Evolutionary conservation across 2,797 vertebrate species (phyloP), one percentile per base, ranked within the genome.

Genomic region (Pseudochromis fuscus): DNA sequence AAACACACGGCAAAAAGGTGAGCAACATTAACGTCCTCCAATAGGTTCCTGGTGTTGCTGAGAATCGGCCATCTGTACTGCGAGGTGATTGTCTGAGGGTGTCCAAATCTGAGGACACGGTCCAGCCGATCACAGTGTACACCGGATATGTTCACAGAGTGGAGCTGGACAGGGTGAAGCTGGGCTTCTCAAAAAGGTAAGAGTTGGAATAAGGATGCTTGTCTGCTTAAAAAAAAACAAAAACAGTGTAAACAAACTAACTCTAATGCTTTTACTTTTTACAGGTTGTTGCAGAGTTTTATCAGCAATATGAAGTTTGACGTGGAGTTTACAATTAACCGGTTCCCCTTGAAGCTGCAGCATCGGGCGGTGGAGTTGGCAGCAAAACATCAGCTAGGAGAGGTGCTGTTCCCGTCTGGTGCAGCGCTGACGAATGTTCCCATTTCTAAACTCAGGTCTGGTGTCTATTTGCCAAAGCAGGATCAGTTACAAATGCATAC

Each of bases 321-420:
- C 0, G 96, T 99, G 85, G 95, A 95, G 79, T 99, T 98, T 74
- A 97, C 95, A n/a, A 87, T 97, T 89, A 96, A 82, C 88, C 95
- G 96, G 33, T 93, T 94, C 81, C 93, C 95, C 0, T 69, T 98
- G 86, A 95, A 73, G 67, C 85, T 96, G 27, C 95, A 97, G 87
- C 97, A 98, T 64, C 94, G 96, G 0, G 96, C 97, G 0, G 87
- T 92, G 46, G 76, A 81, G 6, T 75, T 97, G 85, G 95, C 94
- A 0, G 45, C 35, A 12, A 51, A 61, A 35, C 78, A 51, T 1
- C 16, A 56, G 4, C 90, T 98, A 7, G 82, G 73, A 62, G 73
- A 93, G 25, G 73, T 95, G 64, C 93, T 98, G 78, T 98, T 98
- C 69, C 97, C 97, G 2, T 87, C 90, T 0, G 72, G 72, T 23